Base-by-base conservation (phyloP, 2,888 invertebrate species). In the Mystacides longicornis region DNA sequence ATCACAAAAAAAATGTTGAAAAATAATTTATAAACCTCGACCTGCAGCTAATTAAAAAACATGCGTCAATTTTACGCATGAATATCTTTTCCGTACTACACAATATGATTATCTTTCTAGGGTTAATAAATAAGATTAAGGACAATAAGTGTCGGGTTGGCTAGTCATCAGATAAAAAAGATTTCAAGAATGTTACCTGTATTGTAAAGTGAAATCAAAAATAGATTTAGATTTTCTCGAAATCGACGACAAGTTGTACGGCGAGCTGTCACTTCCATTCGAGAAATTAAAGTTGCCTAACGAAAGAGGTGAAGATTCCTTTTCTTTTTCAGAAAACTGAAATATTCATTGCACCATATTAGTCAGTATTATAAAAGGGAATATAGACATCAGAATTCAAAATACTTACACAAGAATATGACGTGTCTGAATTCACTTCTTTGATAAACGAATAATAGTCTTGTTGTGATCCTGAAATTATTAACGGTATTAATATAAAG, bases 121-220 rank as follows among this genome's bases (percentile, higher is more conserved):
- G n/a, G n/a, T n/a, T n/a, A n/a, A n/a, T n/a, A n/a, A n/a, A n/a
- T n/a, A n/a, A n/a, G n/a, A n/a, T n/a, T n/a, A n/a, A n/a, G n/a
- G n/a, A n/a, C n/a, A n/a, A n/a, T n/a, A n/a, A n/a, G n/a, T n/a
- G n/a, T n/a, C n/a, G n/a, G n/a, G n/a, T n/a, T n/a, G n/a, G n/a
- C n/a, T n/a, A n/a, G n/a, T n/a, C n/a, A n/a, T n/a, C n/a, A 27
- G 27, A 27, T 27, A 27, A 27, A 27, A 7, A 27, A 27, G 27
- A 11, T 3, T 37, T 7, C n/a, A n/a, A n/a, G 14, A 31, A 31
- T 2, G 23, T 37, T 64, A 73, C 77, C 74, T 74, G 67, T 72
- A 76, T 56, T 69, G 71, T 60, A 74, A 75, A 3, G 73, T 73
- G 60, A 77, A 77, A 60, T 72, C 69, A 58, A 75, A 76, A 65